Percentiles rank a stretch among this genome's conserved stretches.
phyloP scores from a whole-genome alignment of 1,140 invertebrate species.

The Leptinotarsa undecemlineata region DNA sequence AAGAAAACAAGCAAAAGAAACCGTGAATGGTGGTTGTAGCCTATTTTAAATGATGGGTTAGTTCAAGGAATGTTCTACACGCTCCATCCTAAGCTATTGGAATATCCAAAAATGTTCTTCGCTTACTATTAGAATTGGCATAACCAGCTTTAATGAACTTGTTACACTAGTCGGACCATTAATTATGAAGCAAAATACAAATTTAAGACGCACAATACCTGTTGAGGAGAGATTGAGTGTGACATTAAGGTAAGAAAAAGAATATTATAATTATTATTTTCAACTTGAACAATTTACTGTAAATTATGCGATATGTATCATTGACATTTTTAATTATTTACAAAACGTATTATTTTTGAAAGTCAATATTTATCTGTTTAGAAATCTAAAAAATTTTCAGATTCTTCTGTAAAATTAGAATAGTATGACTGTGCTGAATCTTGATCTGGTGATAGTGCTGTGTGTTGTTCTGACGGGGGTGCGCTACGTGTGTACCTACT shows the following conservation, averaged over 20 bases:
- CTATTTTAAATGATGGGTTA: slow-evolving; percentile 25
- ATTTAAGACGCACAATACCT: slow-evolving; percentile 26
- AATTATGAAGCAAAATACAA: slow-evolving; percentile 28
- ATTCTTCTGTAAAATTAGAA: not conserved
- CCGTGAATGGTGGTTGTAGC: slow-evolving; percentile 30
- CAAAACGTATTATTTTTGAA: not conserved
- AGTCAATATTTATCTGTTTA: not conserved
- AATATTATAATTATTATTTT: slow-evolving; percentile 22
- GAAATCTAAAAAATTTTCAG: not conserved
- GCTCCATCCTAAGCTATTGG: slow-evolving; percentile 24
- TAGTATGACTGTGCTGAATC: not conserved
- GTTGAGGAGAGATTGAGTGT: slow-evolving; percentile 26
- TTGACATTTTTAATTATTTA: slow-evolving; percentile 2
- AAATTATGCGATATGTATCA: not conserved
- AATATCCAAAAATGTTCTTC: slow-evolving; percentile 28
- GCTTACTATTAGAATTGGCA: slow-evolving; percentile 31
- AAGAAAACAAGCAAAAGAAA: slow-evolving; percentile 16
- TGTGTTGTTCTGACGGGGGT: not conserved
- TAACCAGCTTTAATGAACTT: slow-evolving; percentile 32
- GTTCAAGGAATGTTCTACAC: slow-evolving; percentile 31
- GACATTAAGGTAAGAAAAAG: slow-evolving; percentile 30
- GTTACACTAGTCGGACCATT: slow-evolving; percentile 27
- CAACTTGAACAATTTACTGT: not conserved
- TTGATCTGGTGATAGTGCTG: not conserved
- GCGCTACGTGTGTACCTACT: too few species aligned